Percentiles rank a stretch among this genome's conserved stretches.
Evolutionary conservation across 2,888 invertebrate species (phyloP).

Genomic region (Eupithecia pulchellata): DNA sequence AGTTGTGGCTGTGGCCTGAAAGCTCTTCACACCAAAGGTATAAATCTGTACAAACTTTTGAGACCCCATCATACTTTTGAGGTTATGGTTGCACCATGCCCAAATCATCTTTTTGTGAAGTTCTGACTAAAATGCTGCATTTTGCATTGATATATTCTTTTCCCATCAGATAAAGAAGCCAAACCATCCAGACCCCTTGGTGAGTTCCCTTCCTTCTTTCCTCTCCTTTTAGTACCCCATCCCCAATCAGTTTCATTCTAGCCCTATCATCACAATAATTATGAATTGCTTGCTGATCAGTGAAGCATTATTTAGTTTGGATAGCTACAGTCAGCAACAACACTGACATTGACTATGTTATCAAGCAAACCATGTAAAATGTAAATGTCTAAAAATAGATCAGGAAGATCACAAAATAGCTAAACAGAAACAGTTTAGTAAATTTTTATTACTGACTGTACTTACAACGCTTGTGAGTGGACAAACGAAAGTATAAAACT

Average conservation of each 20-base stretch:
- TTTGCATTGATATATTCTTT: constrained; percentile 36
- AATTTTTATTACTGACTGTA: not conserved
- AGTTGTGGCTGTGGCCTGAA: constrained; percentile 88
- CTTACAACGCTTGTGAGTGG: not conserved
- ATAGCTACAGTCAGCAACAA: not conserved
- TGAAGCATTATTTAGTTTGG: not conserved
- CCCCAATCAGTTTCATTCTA: not conserved
- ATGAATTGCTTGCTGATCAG: not conserved
- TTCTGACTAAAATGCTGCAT: constrained; percentile 16
- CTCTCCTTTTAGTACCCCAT: not conserved
- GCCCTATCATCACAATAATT: not conserved
- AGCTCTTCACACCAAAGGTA: constrained; percentile 90
- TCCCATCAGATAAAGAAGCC: constrained; percentile 64
- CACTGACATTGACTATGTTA: too few relatives aligned
- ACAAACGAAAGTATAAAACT: not conserved
- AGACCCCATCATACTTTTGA: constrained; percentile 52
- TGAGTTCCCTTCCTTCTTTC: constrained; percentile 57
- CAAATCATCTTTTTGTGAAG: constrained; percentile 26
- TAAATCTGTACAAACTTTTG: not conserved
- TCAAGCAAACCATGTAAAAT: not conserved
- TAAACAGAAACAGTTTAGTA: not conserved
- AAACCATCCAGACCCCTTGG: constrained; percentile 67
- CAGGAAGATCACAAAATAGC: not conserved
- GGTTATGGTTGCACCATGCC: constrained; percentile 78
- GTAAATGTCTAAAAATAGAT: not conserved